Evolutionary conservation across 2,113 vertebrate species (phyloP), one percentile per base, ranked within the genome.

Genomic region (Scortum barcoo): DNA sequence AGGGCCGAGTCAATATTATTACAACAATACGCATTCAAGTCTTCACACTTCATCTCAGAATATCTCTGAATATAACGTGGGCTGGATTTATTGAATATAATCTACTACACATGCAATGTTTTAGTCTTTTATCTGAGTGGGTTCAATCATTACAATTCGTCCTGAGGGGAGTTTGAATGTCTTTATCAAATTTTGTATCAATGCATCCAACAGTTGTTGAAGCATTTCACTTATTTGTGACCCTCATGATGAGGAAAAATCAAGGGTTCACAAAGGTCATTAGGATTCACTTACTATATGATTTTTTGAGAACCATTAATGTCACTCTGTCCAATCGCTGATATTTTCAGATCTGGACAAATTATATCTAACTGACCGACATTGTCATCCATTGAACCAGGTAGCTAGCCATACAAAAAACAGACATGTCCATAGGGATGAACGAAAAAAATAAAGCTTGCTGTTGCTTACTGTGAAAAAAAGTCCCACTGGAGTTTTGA

Each of bases 1-100:
- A 20, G 46, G 46, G 69, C 40, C 12, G 33, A 24, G 68, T 75
- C 53, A 65, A 36, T 84, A 26, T 83, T 68, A 69, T 81, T 71
- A 24, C 58, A 83, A 48, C 71, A 48, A 65, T 63, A 46, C 40
- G 14, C 6, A 1, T 3, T 36, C 60, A 46, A 65, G 19, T 42
- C n/a, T 61, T 73, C 54, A 68, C 33, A 48, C 57, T 62, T 5
- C 7, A 20, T 42, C 22, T 71, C 42, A 33, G 69, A 60, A 65
- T 63, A 79, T 63, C 10, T 75, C 22, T 42, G 26, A 74, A 33
- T 9, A 20, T 22, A 53, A 72, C 2, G 6, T 36, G 13, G 53
- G 19, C 38, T 65, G 19, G 30, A 60, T 65, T 16, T 57, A 36
- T 1, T 48, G 3, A 60, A 48, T 3, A 26, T 38, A 38, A 19